These are phyloP conservation scores for Labeo rohita DNA, from an alignment of 2,113 vertebrate species.

Conservation along the genomic window DNA sequence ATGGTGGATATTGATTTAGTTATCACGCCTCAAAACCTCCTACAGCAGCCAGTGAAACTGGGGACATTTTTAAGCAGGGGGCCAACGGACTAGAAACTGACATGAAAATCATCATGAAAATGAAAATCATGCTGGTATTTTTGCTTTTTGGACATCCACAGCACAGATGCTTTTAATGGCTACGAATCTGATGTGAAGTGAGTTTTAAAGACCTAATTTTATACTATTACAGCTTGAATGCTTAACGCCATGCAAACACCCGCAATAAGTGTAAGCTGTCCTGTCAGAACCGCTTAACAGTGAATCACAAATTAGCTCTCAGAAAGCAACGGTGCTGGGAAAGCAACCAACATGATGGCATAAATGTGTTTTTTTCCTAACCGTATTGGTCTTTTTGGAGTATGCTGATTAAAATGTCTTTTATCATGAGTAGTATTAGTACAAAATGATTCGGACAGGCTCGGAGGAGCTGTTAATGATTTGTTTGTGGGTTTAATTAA, in stretches of 20 bases:
- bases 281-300: conserved; percentile 1
- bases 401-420: not conserved
- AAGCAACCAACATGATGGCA: not conserved
- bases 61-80: conserved; percentile 28
- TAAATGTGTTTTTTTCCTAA: not conserved
- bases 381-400: conserved; percentile 15
- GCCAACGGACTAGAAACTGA: conserved; percentile 36
- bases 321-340: not conserved
- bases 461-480: not conserved
- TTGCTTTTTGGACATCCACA: not conserved
- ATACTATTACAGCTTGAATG: conserved; percentile 18
- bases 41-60: conserved; percentile 20
- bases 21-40: conserved; percentile 17
- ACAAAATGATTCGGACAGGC: not conserved
- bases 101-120: conserved; percentile 11
- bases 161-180: not conserved
- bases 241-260: not conserved
- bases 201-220: conserved; percentile 7
- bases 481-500: conserved; percentile 6
- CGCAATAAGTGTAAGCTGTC: not conserved
- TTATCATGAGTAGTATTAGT: not conserved
- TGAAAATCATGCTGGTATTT: not conserved
- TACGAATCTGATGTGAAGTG: not conserved
- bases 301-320: conserved; percentile 3
- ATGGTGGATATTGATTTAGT: conserved; percentile 29